These are phyloP conservation scores for Vollenhovia emeryi DNA, from an alignment of 1,140 invertebrate genomes.

Conservation along the genomic window DNA sequence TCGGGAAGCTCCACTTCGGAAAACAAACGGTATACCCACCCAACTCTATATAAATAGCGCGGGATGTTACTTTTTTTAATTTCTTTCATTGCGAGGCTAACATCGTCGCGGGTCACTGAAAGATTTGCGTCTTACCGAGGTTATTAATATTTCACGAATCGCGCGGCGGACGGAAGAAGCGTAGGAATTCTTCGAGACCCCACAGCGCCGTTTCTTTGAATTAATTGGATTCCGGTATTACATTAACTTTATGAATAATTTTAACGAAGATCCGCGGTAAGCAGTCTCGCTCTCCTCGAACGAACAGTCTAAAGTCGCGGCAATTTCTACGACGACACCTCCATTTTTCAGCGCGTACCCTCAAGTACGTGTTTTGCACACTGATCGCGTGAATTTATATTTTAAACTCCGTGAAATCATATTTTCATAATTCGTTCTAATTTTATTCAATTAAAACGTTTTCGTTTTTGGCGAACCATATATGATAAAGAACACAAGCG, in stretches of 20 bases:
- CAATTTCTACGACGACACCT: background rate
- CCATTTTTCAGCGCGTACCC: conserved; percentile 13
- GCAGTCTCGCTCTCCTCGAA: background rate
- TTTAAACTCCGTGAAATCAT: background rate
- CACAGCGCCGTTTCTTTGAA: conserved; percentile 17
- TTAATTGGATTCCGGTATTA: conserved; percentile 63
- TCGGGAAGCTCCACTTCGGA: conserved; percentile 51
- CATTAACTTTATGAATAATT: conserved; percentile 63
- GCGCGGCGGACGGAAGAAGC: background rate
- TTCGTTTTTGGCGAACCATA: background rate
- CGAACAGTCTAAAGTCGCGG: background rate
- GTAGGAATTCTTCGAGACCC: conserved; percentile 32
- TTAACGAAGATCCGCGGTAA: conserved; percentile 46
- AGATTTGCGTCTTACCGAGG: conserved; percentile 55
- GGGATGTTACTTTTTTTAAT: conserved; percentile 64
- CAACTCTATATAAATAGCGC: conserved; percentile 13
- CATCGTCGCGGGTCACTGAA: conserved; percentile 15
- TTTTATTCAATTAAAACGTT: background rate
- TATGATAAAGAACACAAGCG: background rate
- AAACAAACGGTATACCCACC: conserved; percentile 68
- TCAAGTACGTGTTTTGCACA: conserved; percentile 8
- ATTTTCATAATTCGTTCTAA: conserved; percentile 18
- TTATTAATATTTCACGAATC: conserved; percentile 35
- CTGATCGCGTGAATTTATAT: conserved; percentile 9
- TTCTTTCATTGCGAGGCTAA: conserved; percentile 17